These are phyloP conservation scores for Okamejei kenojei DNA, from an alignment of 2,797 vertebrate species.

Conservation along the genomic window DNA sequence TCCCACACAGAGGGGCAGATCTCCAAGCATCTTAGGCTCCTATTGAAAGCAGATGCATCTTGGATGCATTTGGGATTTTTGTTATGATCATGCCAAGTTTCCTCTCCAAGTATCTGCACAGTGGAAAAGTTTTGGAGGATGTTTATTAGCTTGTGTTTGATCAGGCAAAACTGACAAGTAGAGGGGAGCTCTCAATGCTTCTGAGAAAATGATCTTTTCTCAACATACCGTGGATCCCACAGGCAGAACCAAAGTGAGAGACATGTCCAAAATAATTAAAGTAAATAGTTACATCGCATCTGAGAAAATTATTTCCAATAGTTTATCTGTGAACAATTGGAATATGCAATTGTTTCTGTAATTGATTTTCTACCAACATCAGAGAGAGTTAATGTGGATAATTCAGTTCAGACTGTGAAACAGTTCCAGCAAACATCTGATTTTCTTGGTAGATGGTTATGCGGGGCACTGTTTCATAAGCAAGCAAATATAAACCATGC, in stretches of 20 bases:
- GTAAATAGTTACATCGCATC: background rate
- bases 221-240: background rate
- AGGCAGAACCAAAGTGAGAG: no score
- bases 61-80: background rate
- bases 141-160: background rate
- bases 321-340: background rate
- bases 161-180: background rate
- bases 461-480: background rate
- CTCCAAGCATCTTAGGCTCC: background rate
- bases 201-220: background rate
- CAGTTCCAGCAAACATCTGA: background rate
- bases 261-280: background rate
- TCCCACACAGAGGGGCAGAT: no score
- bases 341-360: background rate
- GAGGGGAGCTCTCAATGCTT: background rate
- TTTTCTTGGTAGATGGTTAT: background rate
- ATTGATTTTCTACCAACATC: background rate
- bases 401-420: background rate
- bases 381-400: background rate
- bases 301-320: background rate
- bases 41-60: background rate
- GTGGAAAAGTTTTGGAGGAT: background rate
- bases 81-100: background rate
- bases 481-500: background rate
- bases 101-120: background rate